Conservation (phyloP, 1,140 invertebrate genomes). For the Propsilocerus akamusi region DNA sequence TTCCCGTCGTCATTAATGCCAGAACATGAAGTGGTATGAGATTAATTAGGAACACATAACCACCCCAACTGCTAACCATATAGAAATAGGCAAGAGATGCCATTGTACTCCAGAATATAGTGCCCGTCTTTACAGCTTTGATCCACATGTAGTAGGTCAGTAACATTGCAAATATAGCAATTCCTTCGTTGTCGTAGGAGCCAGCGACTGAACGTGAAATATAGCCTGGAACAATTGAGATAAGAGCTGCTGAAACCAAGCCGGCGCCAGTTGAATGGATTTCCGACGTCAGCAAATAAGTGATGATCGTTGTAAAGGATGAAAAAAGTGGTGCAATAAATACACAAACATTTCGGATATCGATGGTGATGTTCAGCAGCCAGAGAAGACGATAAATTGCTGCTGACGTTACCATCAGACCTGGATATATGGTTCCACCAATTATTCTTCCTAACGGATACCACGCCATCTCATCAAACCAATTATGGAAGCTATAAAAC, state of each 20-base stretch:
- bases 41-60: conserved; percentile 96
- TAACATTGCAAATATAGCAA: conserved; percentile 97
- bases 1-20: conserved; percentile 79
- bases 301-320: conserved; percentile 87
- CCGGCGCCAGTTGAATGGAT: conserved; percentile 83
- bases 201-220: conserved; percentile 94
- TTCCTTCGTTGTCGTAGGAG: conserved; percentile 97
- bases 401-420: conserved; percentile 94
- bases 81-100: conserved; percentile 92
- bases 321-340: conserved; percentile 95
- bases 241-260: conserved; percentile 83
- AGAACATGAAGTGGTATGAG: conserved; percentile 92
- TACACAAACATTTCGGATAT: conserved; percentile 95
- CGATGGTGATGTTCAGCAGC: conserved; percentile 83
- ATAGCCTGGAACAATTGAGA: conserved; percentile 93
- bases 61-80: conserved; percentile 98
- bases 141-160: conserved; percentile 97
- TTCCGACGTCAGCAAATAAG: conserved; percentile 91
- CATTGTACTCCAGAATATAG: conserved; percentile 78
- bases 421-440: conserved; percentile 94
- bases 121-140: conserved; percentile 90
- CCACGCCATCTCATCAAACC: conserved; percentile 98
- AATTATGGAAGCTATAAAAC: conserved; percentile 96
- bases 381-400: conserved; percentile 74
- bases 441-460: conserved; percentile 95